These are phyloP conservation scores for Characodon lateralis DNA, from an alignment of 2,797 vertebrate species.

Conservation along the genomic window DNA sequence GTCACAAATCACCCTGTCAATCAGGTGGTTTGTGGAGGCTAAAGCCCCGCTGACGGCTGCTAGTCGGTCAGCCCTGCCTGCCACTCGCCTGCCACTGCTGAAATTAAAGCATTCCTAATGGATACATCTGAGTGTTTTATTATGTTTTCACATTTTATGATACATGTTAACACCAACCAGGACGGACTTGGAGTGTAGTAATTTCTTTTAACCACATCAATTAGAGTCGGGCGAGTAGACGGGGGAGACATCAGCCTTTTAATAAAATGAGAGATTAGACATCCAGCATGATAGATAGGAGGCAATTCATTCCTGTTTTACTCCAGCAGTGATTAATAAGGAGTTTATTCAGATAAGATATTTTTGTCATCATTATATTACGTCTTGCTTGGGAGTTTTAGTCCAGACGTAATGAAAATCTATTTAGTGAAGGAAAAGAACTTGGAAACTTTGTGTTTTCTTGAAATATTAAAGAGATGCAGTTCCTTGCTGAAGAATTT, in stretches of 20 bases:
- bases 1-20: slow-evolving; percentile 78
- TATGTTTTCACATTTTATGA: slow-evolving; percentile 75
- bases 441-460: background rate
- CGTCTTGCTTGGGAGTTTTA: slow-evolving; percentile 15
- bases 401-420: slow-evolving; percentile 15
- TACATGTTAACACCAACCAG: slow-evolving; percentile 63
- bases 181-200: slow-evolving; percentile 56
- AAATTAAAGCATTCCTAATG: slow-evolving; percentile 72
- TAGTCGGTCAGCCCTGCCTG: slow-evolving; percentile 61
- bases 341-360: slow-evolving; percentile 30
- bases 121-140: slow-evolving; percentile 69
- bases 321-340: slow-evolving; percentile 43
- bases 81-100: slow-evolving; percentile 64
- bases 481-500: too few species aligned
- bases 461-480: background rate
- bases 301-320: slow-evolving; percentile 49
- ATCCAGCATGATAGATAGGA: slow-evolving; percentile 54
- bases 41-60: slow-evolving; percentile 64
- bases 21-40: slow-evolving; percentile 70
- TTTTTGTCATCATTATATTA: slow-evolving; percentile 31
- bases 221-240: slow-evolving; percentile 58
- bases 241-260: slow-evolving; percentile 52
- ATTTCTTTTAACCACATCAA: slow-evolving; percentile 65
- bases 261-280: slow-evolving; percentile 58
- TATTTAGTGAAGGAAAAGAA: slow-evolving; percentile 6